Percentiles rank a stretch among this genome's conserved stretches.
These are phyloP conservation scores for Geophilus truncorum DNA, from an alignment of 2,888 invertebrate genomes.

Conservation along the genomic window DNA sequence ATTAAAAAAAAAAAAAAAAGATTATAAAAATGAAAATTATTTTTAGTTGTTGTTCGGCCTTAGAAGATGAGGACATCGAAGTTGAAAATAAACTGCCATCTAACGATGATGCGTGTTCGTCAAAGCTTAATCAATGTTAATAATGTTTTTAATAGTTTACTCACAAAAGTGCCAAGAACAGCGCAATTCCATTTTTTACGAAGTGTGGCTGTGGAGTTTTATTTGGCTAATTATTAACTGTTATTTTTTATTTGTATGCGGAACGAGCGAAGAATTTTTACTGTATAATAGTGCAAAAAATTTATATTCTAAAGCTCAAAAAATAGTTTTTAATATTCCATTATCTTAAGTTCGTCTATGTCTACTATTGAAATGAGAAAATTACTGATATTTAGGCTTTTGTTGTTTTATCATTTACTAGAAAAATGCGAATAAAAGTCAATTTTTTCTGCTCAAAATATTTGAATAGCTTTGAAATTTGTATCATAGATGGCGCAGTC, in stretches of 20 bases:
- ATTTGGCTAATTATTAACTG: slow-evolving; percentile 14
- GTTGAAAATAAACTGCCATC: not conserved
- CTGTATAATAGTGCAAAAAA: slow-evolving; percentile 10
- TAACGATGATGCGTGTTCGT: not conserved
- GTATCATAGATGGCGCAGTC: not conserved
- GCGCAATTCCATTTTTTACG: slow-evolving; percentile 5
- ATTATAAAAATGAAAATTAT: not conserved
- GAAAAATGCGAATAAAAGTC: not conserved
- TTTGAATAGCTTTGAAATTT: not conserved
- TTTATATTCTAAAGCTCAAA: slow-evolving; percentile 8
- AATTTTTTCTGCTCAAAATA: not conserved
- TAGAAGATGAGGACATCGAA: not conserved
- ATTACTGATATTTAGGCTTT: not conserved
- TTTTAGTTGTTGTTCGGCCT: not conserved
- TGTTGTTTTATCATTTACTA: not conserved
- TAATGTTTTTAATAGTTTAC: not conserved
- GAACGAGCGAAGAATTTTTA: not conserved
- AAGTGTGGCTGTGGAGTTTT: not conserved
- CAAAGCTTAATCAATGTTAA: slow-evolving; percentile 2
- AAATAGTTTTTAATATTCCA: not conserved
- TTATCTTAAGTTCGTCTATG: not conserved
- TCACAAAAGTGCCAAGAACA: slow-evolving; percentile 22
- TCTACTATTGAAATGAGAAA: not conserved
- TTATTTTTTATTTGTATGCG: not conserved
- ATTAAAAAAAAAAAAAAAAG: not conserved